Conservation (phyloP, 2,888 invertebrate genomes). For the Lampropteryx suffumata region DNA sequence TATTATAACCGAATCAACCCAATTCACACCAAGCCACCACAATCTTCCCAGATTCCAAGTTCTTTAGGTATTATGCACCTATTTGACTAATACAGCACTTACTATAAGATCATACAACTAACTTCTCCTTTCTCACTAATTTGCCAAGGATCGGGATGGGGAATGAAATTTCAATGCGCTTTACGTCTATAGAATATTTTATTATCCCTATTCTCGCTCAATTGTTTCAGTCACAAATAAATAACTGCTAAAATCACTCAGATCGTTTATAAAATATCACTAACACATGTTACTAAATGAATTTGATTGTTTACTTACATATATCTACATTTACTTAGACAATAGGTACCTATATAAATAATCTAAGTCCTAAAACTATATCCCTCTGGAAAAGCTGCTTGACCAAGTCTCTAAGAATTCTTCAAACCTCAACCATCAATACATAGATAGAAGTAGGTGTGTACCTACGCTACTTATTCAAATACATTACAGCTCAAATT, state of each 20-base stretch:
- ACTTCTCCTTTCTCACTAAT: background rate
- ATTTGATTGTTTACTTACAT: conserved; percentile 8
- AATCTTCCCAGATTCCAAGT: too few relatives aligned
- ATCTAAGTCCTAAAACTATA: background rate
- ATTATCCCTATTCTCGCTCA: conserved; percentile 34
- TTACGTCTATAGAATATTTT: conserved; percentile 6
- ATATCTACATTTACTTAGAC: conserved; percentile 6
- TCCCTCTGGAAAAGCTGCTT: too few relatives aligned
- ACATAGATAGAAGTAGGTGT: too few relatives aligned
- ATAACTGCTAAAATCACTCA: conserved; percentile 54
- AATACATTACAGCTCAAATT: too few relatives aligned
- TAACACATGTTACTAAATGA: conserved; percentile 35
- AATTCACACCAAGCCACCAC: too few relatives aligned
- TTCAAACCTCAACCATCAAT: too few relatives aligned
- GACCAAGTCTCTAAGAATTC: too few relatives aligned
- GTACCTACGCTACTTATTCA: too few relatives aligned
- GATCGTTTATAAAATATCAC: conserved; percentile 52
- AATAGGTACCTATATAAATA: background rate
- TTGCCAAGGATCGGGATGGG: background rate
- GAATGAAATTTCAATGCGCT: background rate
- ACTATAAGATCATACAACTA: too few relatives aligned
- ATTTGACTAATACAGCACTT: too few relatives aligned
- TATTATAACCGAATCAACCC: too few relatives aligned
- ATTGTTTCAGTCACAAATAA: conserved; percentile 50
- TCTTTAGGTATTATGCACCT: too few relatives aligned